phyloP scores from a whole-genome alignment of 2,888 invertebrate genomes.

The Ochropleura plecta region DNA sequence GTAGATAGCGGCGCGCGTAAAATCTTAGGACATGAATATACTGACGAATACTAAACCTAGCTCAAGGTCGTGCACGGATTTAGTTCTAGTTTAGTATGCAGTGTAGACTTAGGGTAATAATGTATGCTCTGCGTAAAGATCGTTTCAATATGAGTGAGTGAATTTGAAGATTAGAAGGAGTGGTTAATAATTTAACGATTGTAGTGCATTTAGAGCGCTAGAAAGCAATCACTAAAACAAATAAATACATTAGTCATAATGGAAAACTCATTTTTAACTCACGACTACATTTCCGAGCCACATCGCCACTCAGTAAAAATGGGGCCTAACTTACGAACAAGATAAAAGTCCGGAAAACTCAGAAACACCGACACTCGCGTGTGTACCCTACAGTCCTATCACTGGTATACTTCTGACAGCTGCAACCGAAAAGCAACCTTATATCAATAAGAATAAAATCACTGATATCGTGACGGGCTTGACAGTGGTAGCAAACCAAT shows the following conservation, averaged over 20 bases:
- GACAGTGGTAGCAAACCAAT: background rate
- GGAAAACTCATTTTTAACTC: background rate
- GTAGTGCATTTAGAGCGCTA: background rate
- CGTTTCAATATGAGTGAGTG: background rate
- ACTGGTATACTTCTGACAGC: background rate
- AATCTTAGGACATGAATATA: conserved; percentile 30
- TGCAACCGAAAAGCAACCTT: background rate
- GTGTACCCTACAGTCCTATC: conserved; percentile 11
- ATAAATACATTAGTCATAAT: background rate
- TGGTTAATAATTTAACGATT: background rate
- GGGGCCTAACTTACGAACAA: conserved; percentile 38
- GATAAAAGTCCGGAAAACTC: conserved; percentile 46
- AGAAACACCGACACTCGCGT: conserved; percentile 21
- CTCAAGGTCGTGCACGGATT: conserved; percentile 35
- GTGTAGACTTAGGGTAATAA: conserved; percentile 21
- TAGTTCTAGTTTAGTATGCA: conserved; percentile 34
- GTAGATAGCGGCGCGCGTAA: conserved; percentile 2
- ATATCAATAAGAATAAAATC: background rate
- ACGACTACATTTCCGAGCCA: background rate
- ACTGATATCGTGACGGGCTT: background rate
- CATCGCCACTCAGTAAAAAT: conserved; percentile 30
- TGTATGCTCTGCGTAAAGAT: background rate
- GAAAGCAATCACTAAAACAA: background rate
- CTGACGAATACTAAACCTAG: conserved; percentile 3
- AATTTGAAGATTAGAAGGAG: conserved; percentile 12